Evolutionary conservation across 2,888 invertebrate genomes (phyloP), one percentile per base, ranked within the genome.

Genomic region (Tortrix viridana): DNA sequence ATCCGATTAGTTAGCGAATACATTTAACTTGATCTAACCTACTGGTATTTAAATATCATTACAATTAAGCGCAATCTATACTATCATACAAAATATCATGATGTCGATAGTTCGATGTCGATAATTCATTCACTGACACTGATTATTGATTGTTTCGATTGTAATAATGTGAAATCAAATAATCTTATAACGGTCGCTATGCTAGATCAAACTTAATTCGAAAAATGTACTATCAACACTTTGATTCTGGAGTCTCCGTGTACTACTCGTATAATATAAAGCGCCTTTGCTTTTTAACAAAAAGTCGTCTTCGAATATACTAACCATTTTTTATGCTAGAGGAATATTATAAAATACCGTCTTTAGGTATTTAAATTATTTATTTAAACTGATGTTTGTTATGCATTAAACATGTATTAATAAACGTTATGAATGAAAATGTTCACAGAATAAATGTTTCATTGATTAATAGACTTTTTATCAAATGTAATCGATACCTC

Each of bases 381-480:
- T 32, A 32, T 32, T 32, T 3, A 32, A 12, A 12, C 32, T 12
- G 32, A 3, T 12, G 12, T 7, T 32, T 32, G 32, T 9, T 5
- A 9, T 26, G 7, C 26, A 9, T 9, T 26, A 32, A 32, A 32
- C 32, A 32, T 12, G 12, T 4, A 7, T 32, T 12, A 4, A 22
- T 3, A 12, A 32, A 32, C 12, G 32, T 32, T 32, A 32, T 32
- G 12, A 32, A 32, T 32, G 32, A 16, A 16, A 41, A 23, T 26
- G 48, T n/a, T 1, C 9, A 26, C 23, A 23, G 18, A n/a, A n/a
- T n/a, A 12, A 48, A 37, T 41, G 14, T 41, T 19, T 32, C 22
- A 48, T 47, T 80, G 80, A 83, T 80, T 76, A 83, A 84, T 81
- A 73, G 75, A 73, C 69, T 71, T 69, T 73, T 74, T 69, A 38